Conservation (phyloP, 2,113 vertebrate species). For the Myanophis thanlyinensis region DNA sequence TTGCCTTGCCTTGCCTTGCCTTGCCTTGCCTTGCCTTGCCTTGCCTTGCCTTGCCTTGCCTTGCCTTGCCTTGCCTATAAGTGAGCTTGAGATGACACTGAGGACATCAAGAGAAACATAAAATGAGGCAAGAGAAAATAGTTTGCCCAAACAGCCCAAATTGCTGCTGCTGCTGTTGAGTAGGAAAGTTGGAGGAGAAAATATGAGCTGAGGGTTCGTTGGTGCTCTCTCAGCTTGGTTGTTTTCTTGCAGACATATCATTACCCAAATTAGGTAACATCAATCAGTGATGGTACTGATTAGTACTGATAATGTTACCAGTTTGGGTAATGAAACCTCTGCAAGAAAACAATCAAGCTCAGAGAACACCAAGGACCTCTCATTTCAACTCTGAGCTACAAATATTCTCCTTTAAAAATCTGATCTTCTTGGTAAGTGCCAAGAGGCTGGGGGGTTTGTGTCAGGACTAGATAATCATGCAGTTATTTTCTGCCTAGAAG, state of each 20-base stretch:
- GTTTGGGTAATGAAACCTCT: not conserved
- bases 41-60: too few relatives aligned
- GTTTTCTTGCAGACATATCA: not conserved
- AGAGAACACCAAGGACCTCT: not conserved
- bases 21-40: too few relatives aligned
- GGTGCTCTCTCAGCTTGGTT: not conserved
- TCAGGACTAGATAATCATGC: not conserved
- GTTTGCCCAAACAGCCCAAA: not conserved
- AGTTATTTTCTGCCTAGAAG: not conserved
- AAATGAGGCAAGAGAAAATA: not conserved
- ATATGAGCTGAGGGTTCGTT: not conserved
- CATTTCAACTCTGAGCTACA: not conserved
- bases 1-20: too few relatives aligned
- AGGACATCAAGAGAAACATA: not conserved
- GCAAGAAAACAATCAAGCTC: not conserved
- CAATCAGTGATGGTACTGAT: not conserved
- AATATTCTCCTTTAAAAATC: not conserved
- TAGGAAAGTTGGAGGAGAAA: not conserved
- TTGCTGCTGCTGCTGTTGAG: not conserved
- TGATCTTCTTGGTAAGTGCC: not conserved
- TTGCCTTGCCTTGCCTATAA: not conserved
- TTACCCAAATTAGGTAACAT: too few relatives aligned
- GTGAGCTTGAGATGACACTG: not conserved
- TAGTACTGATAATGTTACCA: not conserved
- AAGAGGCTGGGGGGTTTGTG: not conserved